These are phyloP conservation scores for Phycodurus eques DNA, from an alignment of 2,113 vertebrate genomes.

Conservation along the genomic window DNA sequence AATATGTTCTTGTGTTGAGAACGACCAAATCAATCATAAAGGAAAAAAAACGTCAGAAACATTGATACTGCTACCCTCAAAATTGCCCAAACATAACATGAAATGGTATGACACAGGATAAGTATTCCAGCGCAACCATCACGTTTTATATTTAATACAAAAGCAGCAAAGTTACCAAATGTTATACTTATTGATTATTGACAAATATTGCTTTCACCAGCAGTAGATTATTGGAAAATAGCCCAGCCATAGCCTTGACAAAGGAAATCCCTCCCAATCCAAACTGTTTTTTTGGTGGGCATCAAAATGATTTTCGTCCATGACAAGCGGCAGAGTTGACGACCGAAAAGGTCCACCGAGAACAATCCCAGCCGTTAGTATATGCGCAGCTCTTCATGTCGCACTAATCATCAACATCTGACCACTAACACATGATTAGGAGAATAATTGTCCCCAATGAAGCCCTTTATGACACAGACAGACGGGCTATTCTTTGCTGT, in stretches of 20 bases:
- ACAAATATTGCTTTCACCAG: too few relatives aligned
- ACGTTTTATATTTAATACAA: too few relatives aligned
- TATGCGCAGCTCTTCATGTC: slow-evolving; percentile 45
- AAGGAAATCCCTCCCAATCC: too few relatives aligned
- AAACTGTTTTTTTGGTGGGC: too few relatives aligned
- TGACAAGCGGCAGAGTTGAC: neutral
- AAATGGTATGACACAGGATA: too few relatives aligned
- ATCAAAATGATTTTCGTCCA: too few relatives aligned
- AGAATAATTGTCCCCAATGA: slow-evolving; percentile 48
- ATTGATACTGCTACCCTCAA: neutral
- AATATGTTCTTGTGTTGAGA: slow-evolving; percentile 8
- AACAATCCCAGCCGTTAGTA: slow-evolving; percentile 30
- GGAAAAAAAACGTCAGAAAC: neutral
- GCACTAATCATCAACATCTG: slow-evolving; percentile 61
- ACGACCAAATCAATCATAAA: neutral
- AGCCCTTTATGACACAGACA: slow-evolving; percentile 57
- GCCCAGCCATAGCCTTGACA: too few relatives aligned
- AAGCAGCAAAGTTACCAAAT: too few relatives aligned
- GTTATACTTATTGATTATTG: too few relatives aligned
- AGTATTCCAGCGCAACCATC: too few relatives aligned
- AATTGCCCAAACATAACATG: too few relatives aligned
- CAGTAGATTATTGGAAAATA: too few relatives aligned
- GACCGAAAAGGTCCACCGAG: slow-evolving; percentile 7
- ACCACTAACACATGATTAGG: slow-evolving; percentile 49
- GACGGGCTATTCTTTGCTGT: slow-evolving; percentile 52